These are phyloP conservation scores for Coluber constrictor DNA, from an alignment of 2,797 vertebrate species.

Conservation along the genomic window DNA sequence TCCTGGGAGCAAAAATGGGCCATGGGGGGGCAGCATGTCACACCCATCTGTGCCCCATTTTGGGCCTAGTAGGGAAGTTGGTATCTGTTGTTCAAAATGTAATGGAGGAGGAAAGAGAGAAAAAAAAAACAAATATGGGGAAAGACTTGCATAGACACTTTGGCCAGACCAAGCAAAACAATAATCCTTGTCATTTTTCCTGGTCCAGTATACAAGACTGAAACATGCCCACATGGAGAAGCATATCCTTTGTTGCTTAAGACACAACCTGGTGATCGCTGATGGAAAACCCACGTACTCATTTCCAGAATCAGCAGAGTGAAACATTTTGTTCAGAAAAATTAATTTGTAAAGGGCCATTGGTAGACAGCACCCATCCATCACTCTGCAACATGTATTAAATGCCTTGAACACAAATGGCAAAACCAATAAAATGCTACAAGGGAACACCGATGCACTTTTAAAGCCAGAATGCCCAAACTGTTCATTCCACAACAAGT, in stretches of 20 bases:
- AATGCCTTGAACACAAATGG: slow-evolving; percentile 20
- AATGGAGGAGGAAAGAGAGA: not conserved
- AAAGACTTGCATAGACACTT: not conserved
- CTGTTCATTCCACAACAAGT: not conserved
- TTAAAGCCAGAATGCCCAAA: slow-evolving; percentile 6
- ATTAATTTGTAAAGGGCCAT: slow-evolving; percentile 13
- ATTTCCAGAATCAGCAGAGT: slow-evolving; percentile 20
- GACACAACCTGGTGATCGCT: slow-evolving; percentile 14
- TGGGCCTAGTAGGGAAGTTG: too few relatives aligned
- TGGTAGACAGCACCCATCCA: slow-evolving; percentile 14
- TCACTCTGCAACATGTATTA: not conserved
- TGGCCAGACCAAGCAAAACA: not conserved
- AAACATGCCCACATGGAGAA: not conserved
- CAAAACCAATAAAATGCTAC: not conserved
- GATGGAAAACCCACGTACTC: slow-evolving; percentile 13
- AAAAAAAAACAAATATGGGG: not conserved
- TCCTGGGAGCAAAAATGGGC: too few relatives aligned
- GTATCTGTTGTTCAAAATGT: not conserved
- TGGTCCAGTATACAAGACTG: not conserved
- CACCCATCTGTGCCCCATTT: too few relatives aligned
- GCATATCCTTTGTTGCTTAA: not conserved
- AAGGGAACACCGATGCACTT: slow-evolving; percentile 4
- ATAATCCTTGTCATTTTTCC: not conserved
- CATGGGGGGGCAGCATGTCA: too few relatives aligned
- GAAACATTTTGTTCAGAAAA: slow-evolving; percentile 30